These are phyloP conservation scores for Octodon degus DNA, from an alignment of 2,113 vertebrate species.

Conservation along the genomic window DNA sequence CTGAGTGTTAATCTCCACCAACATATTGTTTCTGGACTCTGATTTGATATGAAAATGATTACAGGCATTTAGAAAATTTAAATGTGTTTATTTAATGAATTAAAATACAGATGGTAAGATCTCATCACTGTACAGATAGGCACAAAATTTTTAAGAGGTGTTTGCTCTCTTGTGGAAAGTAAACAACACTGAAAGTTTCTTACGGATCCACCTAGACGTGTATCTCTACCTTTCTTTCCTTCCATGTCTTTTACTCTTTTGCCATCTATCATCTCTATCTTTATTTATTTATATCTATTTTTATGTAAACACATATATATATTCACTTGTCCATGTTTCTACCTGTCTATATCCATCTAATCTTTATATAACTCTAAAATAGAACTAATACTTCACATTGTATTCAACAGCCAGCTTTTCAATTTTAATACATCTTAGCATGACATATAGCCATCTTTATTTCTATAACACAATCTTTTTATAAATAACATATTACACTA, in stretches of 20 bases:
- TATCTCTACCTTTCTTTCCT: not conserved
- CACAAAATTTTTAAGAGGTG: not conserved
- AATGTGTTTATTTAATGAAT: slow-evolving; percentile 29
- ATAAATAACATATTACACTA: not conserved
- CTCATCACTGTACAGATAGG: slow-evolving; percentile 25
- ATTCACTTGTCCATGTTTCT: not conserved
- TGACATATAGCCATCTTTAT: not conserved
- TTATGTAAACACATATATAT: not conserved
- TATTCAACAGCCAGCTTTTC: not conserved
- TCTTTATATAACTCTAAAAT: not conserved
- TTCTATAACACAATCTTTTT: not conserved
- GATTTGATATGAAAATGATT: not conserved
- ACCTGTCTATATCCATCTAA: not conserved
- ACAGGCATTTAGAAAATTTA: not conserved
- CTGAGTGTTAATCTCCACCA: not conserved
- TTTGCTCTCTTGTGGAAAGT: not conserved
- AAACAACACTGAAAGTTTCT: not conserved
- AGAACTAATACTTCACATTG: not conserved
- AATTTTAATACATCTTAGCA: not conserved
- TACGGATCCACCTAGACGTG: not conserved
- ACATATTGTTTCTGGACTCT: not conserved
- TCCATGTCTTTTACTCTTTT: not conserved
- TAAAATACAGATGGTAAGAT: not conserved
- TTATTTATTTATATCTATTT: not conserved
- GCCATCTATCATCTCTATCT: not conserved